phyloP scores from a whole-genome alignment of 2,113 vertebrate species.

The Myodes glareolus region DNA sequence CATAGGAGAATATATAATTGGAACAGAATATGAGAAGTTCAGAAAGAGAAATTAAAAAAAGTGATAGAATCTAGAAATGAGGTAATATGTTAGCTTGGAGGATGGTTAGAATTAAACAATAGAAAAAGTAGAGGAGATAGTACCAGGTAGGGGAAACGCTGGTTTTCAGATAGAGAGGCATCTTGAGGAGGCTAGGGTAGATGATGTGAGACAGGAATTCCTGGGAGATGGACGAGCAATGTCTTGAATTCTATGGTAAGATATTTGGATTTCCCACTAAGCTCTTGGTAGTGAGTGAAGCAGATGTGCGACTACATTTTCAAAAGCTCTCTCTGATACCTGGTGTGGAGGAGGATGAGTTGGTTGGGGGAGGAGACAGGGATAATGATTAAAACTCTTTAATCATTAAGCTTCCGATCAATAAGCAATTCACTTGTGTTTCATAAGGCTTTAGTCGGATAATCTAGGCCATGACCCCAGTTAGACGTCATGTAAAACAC shows the following conservation, averaged over 20 bases:
- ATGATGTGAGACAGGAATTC: background rate
- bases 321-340: background rate
- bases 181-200: background rate
- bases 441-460: conserved; percentile 45
- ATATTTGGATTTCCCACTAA: conserved; percentile 15
- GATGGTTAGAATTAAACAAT: background rate
- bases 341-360: background rate
- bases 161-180: background rate
- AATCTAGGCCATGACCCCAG: conserved; percentile 29
- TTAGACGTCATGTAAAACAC: conserved; percentile 15
- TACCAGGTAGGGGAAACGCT: background rate
- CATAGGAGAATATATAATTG: background rate
- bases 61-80: background rate
- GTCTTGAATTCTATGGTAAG: background rate
- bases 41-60: background rate
- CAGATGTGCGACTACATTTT: background rate
- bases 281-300: background rate
- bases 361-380: background rate
- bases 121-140: background rate
- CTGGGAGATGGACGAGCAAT: background rate
- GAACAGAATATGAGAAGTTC: background rate
- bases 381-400: conserved; percentile 33
- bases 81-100: background rate
- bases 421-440: conserved; percentile 56
- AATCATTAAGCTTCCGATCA: conserved; percentile 50